Percentiles rank a stretch among this genome's conserved stretches.
Conservation (phyloP, 2,113 vertebrate genomes). For the Megaceryle maxima region DNA sequence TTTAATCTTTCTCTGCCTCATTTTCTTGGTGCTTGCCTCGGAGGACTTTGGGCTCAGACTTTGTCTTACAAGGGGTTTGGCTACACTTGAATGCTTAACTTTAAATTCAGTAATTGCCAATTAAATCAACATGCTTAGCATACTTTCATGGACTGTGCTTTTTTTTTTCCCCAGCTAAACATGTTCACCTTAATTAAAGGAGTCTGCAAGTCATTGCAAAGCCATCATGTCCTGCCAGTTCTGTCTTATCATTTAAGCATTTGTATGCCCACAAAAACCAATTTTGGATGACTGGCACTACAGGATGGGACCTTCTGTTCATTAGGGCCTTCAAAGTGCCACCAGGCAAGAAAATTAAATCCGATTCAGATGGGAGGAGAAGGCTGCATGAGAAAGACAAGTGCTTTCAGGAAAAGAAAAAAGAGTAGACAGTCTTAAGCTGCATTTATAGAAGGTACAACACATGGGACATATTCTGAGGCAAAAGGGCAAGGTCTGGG, state of each 20-base stretch:
- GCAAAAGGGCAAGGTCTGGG: not conserved
- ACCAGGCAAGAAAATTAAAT: conserved; percentile 39
- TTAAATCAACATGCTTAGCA: conserved; percentile 60
- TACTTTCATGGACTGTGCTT: not conserved
- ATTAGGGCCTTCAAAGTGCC: conserved; percentile 24
- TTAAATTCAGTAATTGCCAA: conserved; percentile 50
- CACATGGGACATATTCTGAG: not conserved
- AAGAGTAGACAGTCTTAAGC: not conserved
- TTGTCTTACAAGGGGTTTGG: not conserved
- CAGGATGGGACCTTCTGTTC: conserved; percentile 29
- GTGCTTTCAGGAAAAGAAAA: not conserved
- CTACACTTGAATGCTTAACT: not conserved
- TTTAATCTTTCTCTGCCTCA: not conserved
- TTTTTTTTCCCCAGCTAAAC: conserved; percentile 12
- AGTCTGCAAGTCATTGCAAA: conserved; percentile 25
- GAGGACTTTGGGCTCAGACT: not conserved
- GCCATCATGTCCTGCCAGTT: conserved; percentile 46
- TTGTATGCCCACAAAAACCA: not conserved
- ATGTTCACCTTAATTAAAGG: conserved; percentile 57
- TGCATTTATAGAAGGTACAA: not conserved
- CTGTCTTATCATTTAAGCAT: not conserved
- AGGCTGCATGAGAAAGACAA: not conserved
- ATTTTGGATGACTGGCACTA: conserved; percentile 11
- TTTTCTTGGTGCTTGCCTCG: not conserved
- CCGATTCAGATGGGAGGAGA: not conserved